These are phyloP conservation scores for Pollenia amentaria DNA, from an alignment of 2,888 invertebrate genomes.

Conservation along the genomic window DNA sequence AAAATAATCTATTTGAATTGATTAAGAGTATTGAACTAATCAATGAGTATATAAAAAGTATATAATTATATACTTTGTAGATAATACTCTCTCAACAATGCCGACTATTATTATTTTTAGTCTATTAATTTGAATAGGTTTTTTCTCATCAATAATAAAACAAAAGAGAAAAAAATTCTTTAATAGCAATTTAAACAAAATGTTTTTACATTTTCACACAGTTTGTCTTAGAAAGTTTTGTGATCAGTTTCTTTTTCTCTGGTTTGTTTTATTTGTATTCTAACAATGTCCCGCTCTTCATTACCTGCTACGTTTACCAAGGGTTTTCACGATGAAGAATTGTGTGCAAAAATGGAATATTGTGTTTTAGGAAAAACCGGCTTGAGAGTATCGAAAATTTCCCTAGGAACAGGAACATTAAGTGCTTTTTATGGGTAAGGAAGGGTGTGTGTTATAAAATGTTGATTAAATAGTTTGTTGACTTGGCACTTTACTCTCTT, in stretches of 20 bases:
- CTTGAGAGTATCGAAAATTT: conserved; percentile 89
- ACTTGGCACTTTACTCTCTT: not conserved
- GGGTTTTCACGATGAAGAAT: conserved; percentile 87
- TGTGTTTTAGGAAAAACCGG: conserved; percentile 89
- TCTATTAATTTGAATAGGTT: too few relatives aligned
- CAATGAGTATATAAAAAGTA: not conserved
- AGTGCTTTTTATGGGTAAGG: conserved; percentile 89
- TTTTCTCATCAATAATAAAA: too few relatives aligned
- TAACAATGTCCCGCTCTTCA: conserved; percentile 60
- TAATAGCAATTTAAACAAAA: conserved; percentile 30
- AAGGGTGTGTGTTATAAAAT: not conserved
- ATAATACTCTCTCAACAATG: not conserved
- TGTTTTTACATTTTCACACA: not conserved
- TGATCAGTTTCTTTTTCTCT: not conserved
- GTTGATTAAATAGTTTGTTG: not conserved
- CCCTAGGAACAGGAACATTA: conserved; percentile 91
- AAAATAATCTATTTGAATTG: conserved; percentile 17
- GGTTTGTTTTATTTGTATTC: not conserved
- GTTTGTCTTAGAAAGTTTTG: conserved; percentile 20
- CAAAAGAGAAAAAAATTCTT: too few relatives aligned
- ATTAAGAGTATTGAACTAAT: conserved; percentile 20
- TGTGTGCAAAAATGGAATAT: conserved; percentile 89
- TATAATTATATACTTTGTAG: too few relatives aligned
- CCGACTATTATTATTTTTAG: not conserved
- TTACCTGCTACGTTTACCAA: conserved; percentile 87